Percentiles rank a stretch among this genome's conserved stretches.
Conservation (phyloP, 2,113 vertebrate genomes). For the Stegastes partitus region DNA sequence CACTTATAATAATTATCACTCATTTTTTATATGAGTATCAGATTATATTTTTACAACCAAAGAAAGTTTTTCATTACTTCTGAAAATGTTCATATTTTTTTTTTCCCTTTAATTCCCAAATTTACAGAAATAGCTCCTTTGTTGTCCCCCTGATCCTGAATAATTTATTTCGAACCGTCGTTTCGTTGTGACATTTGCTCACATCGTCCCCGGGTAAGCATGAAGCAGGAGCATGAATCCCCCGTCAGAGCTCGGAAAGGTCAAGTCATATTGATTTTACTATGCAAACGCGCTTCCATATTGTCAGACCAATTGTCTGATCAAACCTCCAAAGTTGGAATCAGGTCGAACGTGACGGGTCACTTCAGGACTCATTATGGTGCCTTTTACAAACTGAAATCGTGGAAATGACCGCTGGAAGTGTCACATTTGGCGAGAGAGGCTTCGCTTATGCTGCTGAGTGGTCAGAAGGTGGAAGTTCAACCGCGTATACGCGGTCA, state of each 20-base stretch:
- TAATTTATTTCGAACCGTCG: conserved; percentile 67
- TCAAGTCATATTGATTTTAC: conserved; percentile 76
- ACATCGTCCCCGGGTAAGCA: conserved; percentile 63
- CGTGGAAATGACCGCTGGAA: rapidly evolving
- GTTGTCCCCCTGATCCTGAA: conserved; percentile 69
- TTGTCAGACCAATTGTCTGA: conserved; percentile 14
- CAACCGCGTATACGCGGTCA: neutral
- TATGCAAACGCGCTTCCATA: conserved; percentile 61
- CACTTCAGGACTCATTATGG: neutral
- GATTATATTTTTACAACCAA: neutral
- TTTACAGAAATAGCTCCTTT: conserved; percentile 62
- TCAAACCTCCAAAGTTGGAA: conserved; percentile 43
- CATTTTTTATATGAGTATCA: neutral
- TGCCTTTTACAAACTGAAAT: neutral
- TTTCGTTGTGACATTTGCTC: conserved; percentile 80
- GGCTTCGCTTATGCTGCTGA: neutral
- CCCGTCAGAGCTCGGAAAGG: conserved; percentile 71
- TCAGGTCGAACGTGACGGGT: conserved; percentile 20
- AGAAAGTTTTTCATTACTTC: conserved; percentile 12
- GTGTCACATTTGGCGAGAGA: neutral
- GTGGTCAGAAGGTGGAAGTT: neutral
- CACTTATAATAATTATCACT: too few species aligned
- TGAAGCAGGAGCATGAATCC: conserved; percentile 60
- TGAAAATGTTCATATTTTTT: too few species aligned
- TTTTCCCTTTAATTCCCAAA: conserved; percentile 7